Percentiles rank a stretch among this genome's conserved stretches.
phyloP scores from a whole-genome alignment of 2,797 vertebrate genomes.

The Acanthurus leucopareius region DNA sequence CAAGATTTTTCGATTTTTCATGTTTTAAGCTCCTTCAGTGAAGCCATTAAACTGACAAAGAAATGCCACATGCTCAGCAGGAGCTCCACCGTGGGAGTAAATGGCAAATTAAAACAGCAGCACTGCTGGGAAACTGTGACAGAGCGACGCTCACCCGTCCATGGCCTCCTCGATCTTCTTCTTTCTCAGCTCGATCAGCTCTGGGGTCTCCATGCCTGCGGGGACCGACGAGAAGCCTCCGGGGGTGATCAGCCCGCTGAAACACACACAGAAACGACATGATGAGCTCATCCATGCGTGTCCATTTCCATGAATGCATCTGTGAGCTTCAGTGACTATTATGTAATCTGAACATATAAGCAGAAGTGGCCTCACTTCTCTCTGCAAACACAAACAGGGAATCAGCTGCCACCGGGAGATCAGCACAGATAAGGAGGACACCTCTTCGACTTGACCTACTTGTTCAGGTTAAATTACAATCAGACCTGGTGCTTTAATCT shows the following conservation, averaged over 20 bases:
- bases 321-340: not conserved
- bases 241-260: slow-evolving; percentile 93
- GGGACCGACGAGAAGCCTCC: slow-evolving; percentile 94
- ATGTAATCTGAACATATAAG: not conserved
- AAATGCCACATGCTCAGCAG: not conserved
- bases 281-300: not conserved
- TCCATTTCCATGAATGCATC: not conserved
- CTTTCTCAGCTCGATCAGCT: slow-evolving; percentile 95
- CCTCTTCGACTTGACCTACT: slow-evolving; percentile 18
- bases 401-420: not conserved
- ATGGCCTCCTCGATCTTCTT: slow-evolving; percentile 97
- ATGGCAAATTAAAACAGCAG: not conserved
- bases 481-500: no score
- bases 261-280: slow-evolving; percentile 1
- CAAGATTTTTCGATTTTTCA: not conserved
- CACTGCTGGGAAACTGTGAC: not conserved
- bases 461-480: not conserved
- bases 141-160: slow-evolving; percentile 87
- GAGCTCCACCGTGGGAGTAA: not conserved
- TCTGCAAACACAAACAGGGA: not conserved
- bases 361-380: not conserved
- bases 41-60: not conserved
- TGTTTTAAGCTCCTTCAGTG: not conserved
- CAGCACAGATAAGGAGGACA: not conserved
- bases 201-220: slow-evolving; percentile 95